A percentile compares a stretch with the other conserved stretches of the same genome.
Conservation (phyloP, 2,888 invertebrate species). For the Yponomeuta malinellus region DNA sequence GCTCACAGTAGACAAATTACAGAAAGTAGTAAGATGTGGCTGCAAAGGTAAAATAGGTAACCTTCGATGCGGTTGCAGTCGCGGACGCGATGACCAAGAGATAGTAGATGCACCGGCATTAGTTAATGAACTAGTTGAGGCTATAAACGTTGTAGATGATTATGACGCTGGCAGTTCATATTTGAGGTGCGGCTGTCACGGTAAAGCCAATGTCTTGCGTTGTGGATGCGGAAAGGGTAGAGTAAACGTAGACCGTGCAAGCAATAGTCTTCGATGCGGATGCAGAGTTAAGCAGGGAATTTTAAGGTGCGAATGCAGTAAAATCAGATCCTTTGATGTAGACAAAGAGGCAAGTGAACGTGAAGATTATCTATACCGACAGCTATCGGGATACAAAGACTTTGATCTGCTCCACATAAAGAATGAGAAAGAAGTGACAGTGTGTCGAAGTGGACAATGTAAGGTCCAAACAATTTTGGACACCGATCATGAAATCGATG, state of each 20-base stretch:
- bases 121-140: neutral
- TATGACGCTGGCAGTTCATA: neutral
- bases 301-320: neutral
- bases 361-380: neutral
- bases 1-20: slow-evolving; percentile 8
- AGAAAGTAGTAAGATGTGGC: slow-evolving; percentile 22
- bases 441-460: neutral
- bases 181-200: neutral
- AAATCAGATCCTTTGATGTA: neutral
- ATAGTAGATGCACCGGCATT: neutral
- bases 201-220: neutral
- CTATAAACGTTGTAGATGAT: neutral
- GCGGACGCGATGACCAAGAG: neutral
- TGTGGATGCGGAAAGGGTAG: neutral
- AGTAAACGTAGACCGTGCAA: neutral
- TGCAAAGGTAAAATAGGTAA: neutral
- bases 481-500: neutral
- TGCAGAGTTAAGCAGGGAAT: too few species aligned
- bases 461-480: neutral
- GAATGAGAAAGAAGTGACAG: neutral
- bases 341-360: neutral
- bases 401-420: neutral
- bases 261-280: too few species aligned
- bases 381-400: neutral
- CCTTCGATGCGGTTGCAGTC: neutral